These are phyloP conservation scores for Nephrotoma appendiculata DNA, from an alignment of 2,888 invertebrate species.

Conservation along the genomic window DNA sequence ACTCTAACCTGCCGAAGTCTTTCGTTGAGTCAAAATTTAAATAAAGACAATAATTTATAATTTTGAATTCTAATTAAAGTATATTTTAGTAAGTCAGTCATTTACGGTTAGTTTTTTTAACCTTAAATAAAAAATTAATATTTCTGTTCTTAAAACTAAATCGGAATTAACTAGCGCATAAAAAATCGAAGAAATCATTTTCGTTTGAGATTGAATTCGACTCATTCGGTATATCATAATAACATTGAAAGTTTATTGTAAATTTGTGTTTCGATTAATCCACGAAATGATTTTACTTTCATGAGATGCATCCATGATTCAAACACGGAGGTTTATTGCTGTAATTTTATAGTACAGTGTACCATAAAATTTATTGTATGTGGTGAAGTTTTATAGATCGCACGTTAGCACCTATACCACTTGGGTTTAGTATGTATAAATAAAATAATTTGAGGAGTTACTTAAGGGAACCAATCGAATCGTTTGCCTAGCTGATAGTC, in stretches of 20 bases:
- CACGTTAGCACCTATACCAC: too few species aligned
- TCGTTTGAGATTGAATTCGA: background rate
- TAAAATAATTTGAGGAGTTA: too few species aligned
- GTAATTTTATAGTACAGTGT: too few species aligned
- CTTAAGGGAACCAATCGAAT: too few species aligned
- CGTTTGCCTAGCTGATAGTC: too few species aligned
- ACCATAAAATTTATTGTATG: too few species aligned
- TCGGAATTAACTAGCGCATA: background rate
- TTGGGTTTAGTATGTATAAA: too few species aligned
- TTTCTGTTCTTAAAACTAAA: background rate
- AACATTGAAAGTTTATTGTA: background rate
- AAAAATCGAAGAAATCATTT: background rate
- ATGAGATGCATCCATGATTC: background rate
- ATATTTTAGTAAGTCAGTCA: background rate
- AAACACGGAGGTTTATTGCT: too few species aligned
- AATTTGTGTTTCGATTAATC: background rate
- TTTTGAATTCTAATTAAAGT: background rate
- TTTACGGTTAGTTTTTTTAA: background rate
- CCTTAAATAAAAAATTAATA: background rate
- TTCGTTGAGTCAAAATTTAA: background rate
- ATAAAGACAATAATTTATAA: background rate
- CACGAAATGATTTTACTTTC: background rate
- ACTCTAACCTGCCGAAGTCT: background rate
- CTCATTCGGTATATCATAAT: background rate
- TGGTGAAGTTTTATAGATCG: too few species aligned